phyloP scores from a whole-genome alignment of 2,888 invertebrate species.

The Chrysina gloriosa region DNA sequence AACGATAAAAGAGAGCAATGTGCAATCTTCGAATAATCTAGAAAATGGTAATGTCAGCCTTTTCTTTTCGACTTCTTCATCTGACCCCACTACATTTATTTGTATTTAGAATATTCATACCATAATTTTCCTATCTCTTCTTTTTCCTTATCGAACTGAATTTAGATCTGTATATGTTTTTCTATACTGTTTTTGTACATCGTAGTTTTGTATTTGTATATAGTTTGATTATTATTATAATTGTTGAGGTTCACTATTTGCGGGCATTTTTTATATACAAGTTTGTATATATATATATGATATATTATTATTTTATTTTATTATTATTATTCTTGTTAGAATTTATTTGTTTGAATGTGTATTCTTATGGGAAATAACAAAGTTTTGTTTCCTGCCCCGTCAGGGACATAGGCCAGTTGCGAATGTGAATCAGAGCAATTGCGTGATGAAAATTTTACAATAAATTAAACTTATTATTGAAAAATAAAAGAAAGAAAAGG shows the following conservation, averaged over 20 bases:
- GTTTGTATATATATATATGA: conserved; percentile 53
- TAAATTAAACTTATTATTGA: conserved; percentile 43
- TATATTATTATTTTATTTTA: conserved; percentile 44
- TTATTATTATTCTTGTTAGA: conserved; percentile 51
- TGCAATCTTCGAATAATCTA: not conserved
- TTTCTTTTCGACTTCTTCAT: not conserved
- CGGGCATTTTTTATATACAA: conserved; percentile 59
- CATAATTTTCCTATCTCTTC: not conserved
- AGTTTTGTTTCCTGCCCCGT: conserved; percentile 49
- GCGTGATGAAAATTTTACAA: conserved; percentile 45
- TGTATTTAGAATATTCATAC: not conserved
- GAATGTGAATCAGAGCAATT: too few species aligned
- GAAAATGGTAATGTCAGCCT: not conserved
- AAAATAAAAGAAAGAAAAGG: too few species aligned
- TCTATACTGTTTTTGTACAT: conserved; percentile 42
- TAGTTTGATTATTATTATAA: conserved; percentile 39
- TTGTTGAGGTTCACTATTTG: conserved; percentile 52
- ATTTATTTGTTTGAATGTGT: conserved; percentile 54
- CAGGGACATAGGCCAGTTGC: conserved; percentile 63
- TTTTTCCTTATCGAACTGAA: conserved; percentile 23
- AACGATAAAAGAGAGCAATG: not conserved
- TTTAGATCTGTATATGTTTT: not conserved
- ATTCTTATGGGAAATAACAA: conserved; percentile 48
- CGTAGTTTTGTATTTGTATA: too few species aligned
- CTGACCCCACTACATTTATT: not conserved